phyloP scores from a whole-genome alignment of 2,888 invertebrate genomes.

The Magallana nippona region DNA sequence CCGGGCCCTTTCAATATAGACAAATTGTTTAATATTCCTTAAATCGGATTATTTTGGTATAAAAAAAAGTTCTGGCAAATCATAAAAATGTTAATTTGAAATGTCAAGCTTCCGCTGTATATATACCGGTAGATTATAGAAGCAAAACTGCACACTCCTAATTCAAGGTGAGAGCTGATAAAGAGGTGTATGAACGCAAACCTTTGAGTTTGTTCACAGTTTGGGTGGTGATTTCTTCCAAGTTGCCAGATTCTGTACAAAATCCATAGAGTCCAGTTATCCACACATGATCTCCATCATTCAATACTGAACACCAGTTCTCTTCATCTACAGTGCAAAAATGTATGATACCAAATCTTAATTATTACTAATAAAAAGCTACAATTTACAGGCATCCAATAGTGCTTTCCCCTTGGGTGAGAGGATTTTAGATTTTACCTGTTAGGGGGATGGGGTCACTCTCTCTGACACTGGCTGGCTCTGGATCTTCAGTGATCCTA shows the following conservation, averaged over 20 bases:
- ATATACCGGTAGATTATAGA: too few species aligned
- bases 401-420: too few species aligned
- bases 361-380: too few species aligned
- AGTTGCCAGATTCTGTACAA: conserved; percentile 41
- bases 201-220: conserved; percentile 63
- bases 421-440: not conserved
- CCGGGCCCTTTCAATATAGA: not conserved
- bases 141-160: not conserved
- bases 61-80: too few species aligned
- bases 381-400: too few species aligned
- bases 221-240: conserved; percentile 54
- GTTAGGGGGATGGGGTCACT: not conserved
- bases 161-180: not conserved
- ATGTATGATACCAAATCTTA: too few species aligned
- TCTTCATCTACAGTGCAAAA: not conserved
- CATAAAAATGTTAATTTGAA: too few species aligned
- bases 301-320: conserved; percentile 26
- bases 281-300: conserved; percentile 53
- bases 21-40: too few species aligned
- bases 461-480: conserved; percentile 39
- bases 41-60: too few species aligned
- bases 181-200: conserved; percentile 16
- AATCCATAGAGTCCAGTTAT: conserved; percentile 60
- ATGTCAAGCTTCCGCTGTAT: too few species aligned
- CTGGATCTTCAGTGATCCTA: conserved; percentile 41